Conservation (phyloP, 2,797 vertebrate genomes). For the Adrianichthys oophorus region DNA sequence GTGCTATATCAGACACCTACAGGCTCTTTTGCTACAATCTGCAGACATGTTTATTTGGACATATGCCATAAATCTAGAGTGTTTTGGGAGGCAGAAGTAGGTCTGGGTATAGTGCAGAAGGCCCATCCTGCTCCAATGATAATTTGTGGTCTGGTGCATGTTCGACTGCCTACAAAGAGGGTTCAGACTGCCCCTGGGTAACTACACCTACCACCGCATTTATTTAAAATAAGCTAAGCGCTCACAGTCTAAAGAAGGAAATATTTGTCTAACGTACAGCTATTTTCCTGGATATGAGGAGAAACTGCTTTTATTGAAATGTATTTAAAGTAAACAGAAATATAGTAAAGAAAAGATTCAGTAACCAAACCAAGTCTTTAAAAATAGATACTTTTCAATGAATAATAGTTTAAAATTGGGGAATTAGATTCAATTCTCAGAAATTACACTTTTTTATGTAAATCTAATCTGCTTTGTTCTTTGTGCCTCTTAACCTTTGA, state of each 20-base stretch:
- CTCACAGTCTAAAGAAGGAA: slow-evolving; percentile 77
- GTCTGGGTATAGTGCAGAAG: slow-evolving; percentile 73
- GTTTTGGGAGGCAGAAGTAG: slow-evolving; percentile 45
- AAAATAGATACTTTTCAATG: slow-evolving; percentile 2
- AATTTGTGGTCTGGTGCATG: slow-evolving; percentile 92
- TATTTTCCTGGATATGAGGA: slow-evolving; percentile 62
- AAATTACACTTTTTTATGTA: slow-evolving; percentile 1
- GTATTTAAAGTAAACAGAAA: slow-evolving; percentile 10
- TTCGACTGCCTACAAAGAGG: slow-evolving; percentile 88
- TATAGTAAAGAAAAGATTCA: slow-evolving; percentile 7
- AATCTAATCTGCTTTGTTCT: slow-evolving; percentile 16
- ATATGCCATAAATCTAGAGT: slow-evolving; percentile 81
- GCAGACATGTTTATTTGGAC: slow-evolving; percentile 85
- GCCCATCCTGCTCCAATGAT: slow-evolving; percentile 83
- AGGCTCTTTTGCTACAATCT: slow-evolving; percentile 61
- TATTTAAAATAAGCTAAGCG: slow-evolving; percentile 81
- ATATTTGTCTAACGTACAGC: slow-evolving; percentile 77
- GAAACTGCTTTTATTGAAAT: slow-evolving; percentile 47
- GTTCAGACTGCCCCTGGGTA: slow-evolving; percentile 82
- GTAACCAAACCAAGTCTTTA: slow-evolving; percentile 14
- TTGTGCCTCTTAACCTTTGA: slow-evolving; percentile 63
- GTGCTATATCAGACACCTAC: slow-evolving; percentile 62
- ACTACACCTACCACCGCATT: slow-evolving; percentile 72
- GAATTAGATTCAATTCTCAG: not conserved
- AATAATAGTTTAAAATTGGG: not conserved